Percentiles rank a stretch among this genome's conserved stretches.
These are phyloP conservation scores for Synchiropus splendidus DNA, from an alignment of 2,113 vertebrate genomes.

Conservation along the genomic window DNA sequence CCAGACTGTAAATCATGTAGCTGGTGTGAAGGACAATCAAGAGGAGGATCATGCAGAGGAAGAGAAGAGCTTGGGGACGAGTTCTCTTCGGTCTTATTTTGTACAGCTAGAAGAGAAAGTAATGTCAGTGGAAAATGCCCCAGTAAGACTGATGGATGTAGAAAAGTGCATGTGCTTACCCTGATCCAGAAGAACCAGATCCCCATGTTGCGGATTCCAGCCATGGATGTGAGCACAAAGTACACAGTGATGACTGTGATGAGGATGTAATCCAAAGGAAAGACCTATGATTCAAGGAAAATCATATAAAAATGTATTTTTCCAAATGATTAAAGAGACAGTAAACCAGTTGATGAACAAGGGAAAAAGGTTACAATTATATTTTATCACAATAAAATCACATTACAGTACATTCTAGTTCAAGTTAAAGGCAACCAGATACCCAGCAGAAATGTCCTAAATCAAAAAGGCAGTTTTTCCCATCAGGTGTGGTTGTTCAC, in stretches of 20 bases:
- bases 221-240: slow-evolving; percentile 97
- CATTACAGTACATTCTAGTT: too few species aligned
- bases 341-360: too few species aligned
- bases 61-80: slow-evolving; percentile 89
- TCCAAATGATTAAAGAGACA: too few species aligned
- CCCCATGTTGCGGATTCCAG: slow-evolving; percentile 94
- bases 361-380: too few species aligned
- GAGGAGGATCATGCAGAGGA: slow-evolving; percentile 97
- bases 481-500: too few species aligned
- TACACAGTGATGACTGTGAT: slow-evolving; percentile 96
- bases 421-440: too few species aligned
- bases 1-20: slow-evolving; percentile 97
- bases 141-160: too few species aligned
- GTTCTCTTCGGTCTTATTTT: slow-evolving; percentile 90
- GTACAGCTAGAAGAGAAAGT: slow-evolving; percentile 73
- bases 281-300: slow-evolving; percentile 74
- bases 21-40: slow-evolving; percentile 94
- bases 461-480: too few species aligned
- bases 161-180: slow-evolving; percentile 56
- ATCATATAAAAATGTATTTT: slow-evolving; percentile 1
- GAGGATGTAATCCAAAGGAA: slow-evolving; percentile 93
- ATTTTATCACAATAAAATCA: too few species aligned
- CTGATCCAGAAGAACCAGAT: slow-evolving; percentile 99
- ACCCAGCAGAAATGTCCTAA: too few species aligned
- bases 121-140: slow-evolving; percentile 1